Conservation (phyloP, 2,888 invertebrate genomes). For the Orthonevra nobilis region DNA sequence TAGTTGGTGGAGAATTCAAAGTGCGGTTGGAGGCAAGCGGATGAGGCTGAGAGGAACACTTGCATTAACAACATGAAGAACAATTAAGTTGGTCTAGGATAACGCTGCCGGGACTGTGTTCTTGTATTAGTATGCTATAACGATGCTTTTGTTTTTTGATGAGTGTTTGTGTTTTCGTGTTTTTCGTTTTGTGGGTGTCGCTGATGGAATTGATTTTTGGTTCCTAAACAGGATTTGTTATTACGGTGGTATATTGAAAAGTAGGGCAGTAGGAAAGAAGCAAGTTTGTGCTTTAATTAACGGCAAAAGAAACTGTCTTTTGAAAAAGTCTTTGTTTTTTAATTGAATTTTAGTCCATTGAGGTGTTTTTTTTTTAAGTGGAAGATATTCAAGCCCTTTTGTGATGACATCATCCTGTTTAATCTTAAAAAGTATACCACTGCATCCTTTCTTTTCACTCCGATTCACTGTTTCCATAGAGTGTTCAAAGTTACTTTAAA, state of each 20-base stretch:
- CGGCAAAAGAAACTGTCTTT: no score
- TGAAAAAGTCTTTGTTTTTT: no score
- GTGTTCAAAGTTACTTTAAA: no score
- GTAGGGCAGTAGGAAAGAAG: constrained; percentile 1
- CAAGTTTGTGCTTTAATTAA: background rate
- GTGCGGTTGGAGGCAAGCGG: background rate
- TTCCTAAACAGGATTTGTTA: constrained; percentile 5
- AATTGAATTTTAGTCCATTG: no score
- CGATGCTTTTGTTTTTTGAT: constrained; percentile 25
- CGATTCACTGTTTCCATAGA: no score
- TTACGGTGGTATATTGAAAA: constrained; percentile 6
- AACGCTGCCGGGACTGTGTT: background rate
- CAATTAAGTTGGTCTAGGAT: constrained; percentile 34
- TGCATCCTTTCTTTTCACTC: no score
- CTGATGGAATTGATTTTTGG: constrained; percentile 34
- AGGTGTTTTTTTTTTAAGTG: no score
- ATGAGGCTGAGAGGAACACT: background rate
- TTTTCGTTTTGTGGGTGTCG: constrained; percentile 18
- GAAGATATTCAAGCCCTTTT: no score
- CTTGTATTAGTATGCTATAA: constrained; percentile 4
- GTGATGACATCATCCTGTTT: no score
- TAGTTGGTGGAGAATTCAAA: constrained; percentile 26
- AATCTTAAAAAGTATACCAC: no score
- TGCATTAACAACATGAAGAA: constrained; percentile 60
- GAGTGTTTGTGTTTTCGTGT: no score